Base-by-base conservation (phyloP, 2,113 vertebrate species). In the Phyllopteryx taeniolatus region DNA sequence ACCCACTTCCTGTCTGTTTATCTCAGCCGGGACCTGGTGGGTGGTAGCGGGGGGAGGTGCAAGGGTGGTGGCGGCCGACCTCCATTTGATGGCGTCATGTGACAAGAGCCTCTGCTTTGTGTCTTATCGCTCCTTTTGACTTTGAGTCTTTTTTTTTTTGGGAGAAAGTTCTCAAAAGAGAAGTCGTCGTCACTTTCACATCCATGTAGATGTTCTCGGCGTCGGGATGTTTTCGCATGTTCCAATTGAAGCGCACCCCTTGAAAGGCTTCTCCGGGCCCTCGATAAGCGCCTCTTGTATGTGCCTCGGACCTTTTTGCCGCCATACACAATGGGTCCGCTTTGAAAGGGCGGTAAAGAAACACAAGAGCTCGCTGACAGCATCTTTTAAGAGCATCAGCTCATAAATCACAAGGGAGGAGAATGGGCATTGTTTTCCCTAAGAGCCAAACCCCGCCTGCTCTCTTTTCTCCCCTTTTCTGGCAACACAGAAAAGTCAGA, bases 391-490 rank as follows among this genome's bases (percentile, higher is more conserved):
- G 88, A 93, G 92, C 83, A 81, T 88, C 80, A 91, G 88, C 92
- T 91, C 92, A 93, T 93, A 93, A 94, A 94, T 94, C 93, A 93
- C 92, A 93, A 91, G 68, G 47, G 81, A 84, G 83, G 75, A 93
- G 89, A 92, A 92, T 92, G 64, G 91, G 57, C 82, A 93, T 94
- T 94, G 93, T 93, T 87, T 83, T 73, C 14, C 79, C 76, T 33
- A 43, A 90, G 91, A 86, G 87, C 88, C 84, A 74, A 87, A 85
- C 78, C 75, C 70, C 80, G 73, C 77, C 87, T 70, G 79, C 68
- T 76, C 73, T 77, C 27, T 64, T 22, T 42, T 56, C 67, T 70
- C 54, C n/a, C n/a, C 8, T 47, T 78, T 81, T 83, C 81, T 76
- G 68, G 72, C 72, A 51, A 43, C 59, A 73, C 57, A 72, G 39